A percentile compares a stretch with the other conserved stretches of the same genome.
phyloP scores from a whole-genome alignment of 2,113 vertebrate genomes.

The Chiloscyllium plagiosum region DNA sequence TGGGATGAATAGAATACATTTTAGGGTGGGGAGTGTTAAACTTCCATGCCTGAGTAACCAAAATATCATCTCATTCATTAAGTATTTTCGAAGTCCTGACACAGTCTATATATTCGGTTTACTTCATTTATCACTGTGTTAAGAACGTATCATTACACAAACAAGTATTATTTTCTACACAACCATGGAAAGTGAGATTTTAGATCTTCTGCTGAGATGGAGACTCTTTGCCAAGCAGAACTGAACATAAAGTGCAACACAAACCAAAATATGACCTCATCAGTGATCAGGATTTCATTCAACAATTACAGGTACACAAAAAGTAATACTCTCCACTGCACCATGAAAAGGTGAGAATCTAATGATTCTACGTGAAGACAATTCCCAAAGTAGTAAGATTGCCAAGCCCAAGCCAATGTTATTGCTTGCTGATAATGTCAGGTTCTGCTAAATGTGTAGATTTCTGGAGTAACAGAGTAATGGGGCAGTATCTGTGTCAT shows the following conservation, averaged over 20 bases:
- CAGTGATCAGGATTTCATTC: no score
- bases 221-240: no score
- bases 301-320: neutral
- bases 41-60: neutral
- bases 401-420: neutral
- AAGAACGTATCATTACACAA: no score
- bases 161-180: neutral
- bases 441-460: neutral
- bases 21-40: neutral
- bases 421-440: neutral
- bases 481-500: neutral
- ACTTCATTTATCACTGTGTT: neutral
- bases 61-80: constrained; percentile 18
- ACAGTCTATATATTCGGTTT: constrained; percentile 15
- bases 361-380: neutral
- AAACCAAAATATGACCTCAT: no score
- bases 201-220: no score
- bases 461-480: neutral
- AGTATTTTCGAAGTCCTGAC: neutral
- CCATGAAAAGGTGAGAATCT: neutral
- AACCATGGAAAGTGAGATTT: no score
- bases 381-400: neutral
- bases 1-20: constrained; percentile 19
- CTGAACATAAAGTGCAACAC: no score
- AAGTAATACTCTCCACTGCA: no score